phyloP scores from a whole-genome alignment of 2,113 vertebrate genomes.

The Xiphophorus hellerii region DNA sequence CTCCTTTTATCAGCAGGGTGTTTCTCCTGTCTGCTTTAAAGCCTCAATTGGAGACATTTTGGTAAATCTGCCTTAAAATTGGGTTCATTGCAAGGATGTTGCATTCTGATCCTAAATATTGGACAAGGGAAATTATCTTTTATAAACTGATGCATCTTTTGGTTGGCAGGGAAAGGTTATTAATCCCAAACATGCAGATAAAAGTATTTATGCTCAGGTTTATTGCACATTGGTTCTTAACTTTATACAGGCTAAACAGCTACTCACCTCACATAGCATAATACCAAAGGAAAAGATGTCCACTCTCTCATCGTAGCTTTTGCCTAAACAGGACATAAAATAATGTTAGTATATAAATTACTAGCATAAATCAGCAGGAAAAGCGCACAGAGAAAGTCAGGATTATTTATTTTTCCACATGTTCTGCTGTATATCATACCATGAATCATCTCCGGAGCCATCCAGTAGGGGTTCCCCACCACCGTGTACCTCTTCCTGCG shows the following conservation, averaged over 20 bases:
- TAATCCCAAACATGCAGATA: too few species aligned
- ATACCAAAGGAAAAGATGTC: slow-evolving; percentile 99
- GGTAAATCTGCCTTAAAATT: neutral
- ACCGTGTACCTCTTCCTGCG: slow-evolving; percentile 96
- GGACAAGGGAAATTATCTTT: too few species aligned
- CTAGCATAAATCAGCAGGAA: neutral
- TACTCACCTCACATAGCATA: slow-evolving; percentile 93
- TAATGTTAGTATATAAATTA: neutral
- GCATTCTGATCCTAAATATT: neutral
- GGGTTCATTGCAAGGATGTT: neutral
- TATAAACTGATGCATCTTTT: too few species aligned
- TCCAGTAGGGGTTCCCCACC: slow-evolving; percentile 99
- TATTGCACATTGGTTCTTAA: too few species aligned
- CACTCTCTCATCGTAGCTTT: slow-evolving; percentile 96
- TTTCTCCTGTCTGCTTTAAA: neutral
- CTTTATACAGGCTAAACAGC: neutral
- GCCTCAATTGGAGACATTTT: neutral
- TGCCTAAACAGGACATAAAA: slow-evolving; percentile 76
- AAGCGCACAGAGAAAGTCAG: neutral
- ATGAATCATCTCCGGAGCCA: slow-evolving; percentile 99
- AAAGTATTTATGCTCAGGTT: too few species aligned
- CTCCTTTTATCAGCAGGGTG: neutral
- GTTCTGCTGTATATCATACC: slow-evolving; percentile 77
- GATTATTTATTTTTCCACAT: neutral
- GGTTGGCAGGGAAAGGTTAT: too few species aligned